phyloP scores from a whole-genome alignment of 2,797 vertebrate species.

The Enteromius mattozi region DNA sequence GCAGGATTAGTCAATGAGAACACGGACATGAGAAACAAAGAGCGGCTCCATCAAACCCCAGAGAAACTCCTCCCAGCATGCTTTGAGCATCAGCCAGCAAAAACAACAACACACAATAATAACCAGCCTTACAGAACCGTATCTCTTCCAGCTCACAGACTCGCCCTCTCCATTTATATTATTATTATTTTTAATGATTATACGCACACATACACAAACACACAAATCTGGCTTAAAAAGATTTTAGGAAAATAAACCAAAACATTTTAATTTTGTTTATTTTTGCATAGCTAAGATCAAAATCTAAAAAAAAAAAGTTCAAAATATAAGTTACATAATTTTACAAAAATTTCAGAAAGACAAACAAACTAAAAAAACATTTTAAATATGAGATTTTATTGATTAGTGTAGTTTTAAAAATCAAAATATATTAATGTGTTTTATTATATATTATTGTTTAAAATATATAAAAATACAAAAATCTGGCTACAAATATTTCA shows the following conservation, averaged over 20 bases:
- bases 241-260: not conserved
- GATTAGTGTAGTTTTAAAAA: not conserved
- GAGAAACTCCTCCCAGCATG: conserved; percentile 17
- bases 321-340: no score
- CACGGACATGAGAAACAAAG: not conserved
- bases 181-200: not conserved
- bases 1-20: conserved; percentile 32
- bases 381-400: not conserved
- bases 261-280: no score
- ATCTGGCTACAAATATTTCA: no score
- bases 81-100: not conserved
- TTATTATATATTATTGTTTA: not conserved
- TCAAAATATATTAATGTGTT: no score
- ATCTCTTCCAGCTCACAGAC: not conserved
- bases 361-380: not conserved
- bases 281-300: not conserved
- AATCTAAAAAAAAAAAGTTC: no score
- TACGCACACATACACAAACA: not conserved
- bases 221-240: not conserved
- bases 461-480: not conserved
- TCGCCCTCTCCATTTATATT: not conserved
- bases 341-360: not conserved
- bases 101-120: not conserved
- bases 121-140: not conserved
- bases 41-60: conserved; percentile 14